A percentile compares a stretch with the other conserved stretches of the same genome.
Conservation (phyloP, 2,113 vertebrate species). For the Lanius collurio region DNA sequence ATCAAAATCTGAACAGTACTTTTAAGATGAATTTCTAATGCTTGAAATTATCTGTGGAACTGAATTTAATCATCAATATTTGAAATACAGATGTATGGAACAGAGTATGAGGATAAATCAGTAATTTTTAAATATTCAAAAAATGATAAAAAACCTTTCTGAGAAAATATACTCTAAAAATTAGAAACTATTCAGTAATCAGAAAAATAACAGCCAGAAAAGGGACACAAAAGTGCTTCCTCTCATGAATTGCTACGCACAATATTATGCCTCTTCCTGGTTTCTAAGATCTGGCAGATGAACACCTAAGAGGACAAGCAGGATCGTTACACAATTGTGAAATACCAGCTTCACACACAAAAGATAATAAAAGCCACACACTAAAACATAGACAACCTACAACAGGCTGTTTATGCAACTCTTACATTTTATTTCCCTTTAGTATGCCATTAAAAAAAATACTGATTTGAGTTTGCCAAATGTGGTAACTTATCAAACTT, state of each 20-base stretch:
- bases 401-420: background rate
- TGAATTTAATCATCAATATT: background rate
- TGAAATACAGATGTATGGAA: background rate
- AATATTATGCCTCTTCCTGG: background rate
- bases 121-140: background rate
- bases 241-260: background rate
- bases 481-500: background rate
- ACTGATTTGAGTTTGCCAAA: background rate
- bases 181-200: background rate
- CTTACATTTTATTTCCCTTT: background rate
- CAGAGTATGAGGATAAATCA: background rate
- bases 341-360: background rate
- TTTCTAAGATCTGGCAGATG: background rate
- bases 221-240: background rate
- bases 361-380: background rate
- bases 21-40: background rate
- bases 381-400: background rate
- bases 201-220: background rate
- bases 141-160: background rate
- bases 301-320: background rate
- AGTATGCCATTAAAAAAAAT: background rate
- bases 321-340: background rate
- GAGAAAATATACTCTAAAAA: background rate
- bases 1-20: background rate
- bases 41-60: background rate